Percentiles rank a stretch among this genome's conserved stretches.
Conservation (phyloP, 2,113 vertebrate species). For the Galemys pyrenaicus region DNA sequence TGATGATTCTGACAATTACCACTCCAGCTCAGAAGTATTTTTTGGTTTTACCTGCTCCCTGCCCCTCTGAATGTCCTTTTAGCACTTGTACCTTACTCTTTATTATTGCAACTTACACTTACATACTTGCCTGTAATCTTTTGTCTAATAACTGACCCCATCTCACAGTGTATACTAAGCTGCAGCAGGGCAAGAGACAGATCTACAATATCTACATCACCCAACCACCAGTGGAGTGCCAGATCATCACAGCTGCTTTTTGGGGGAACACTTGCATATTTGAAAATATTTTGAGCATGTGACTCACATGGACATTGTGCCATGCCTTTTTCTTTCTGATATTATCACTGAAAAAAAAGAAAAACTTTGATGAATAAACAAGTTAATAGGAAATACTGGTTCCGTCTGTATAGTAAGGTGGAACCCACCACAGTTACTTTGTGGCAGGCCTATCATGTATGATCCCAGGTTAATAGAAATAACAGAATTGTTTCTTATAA, state of each 20-base stretch:
- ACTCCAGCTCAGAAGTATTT: neutral
- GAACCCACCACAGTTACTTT: neutral
- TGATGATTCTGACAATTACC: neutral
- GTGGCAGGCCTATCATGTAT: neutral
- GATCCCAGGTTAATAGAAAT: neutral
- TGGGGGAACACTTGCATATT: neutral
- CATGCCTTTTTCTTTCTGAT: neutral
- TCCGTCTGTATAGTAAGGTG: neutral
- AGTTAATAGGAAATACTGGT: neutral
- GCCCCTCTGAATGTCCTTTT: neutral
- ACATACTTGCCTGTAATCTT: constrained; percentile 12
- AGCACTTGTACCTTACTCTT: neutral
- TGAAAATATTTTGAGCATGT: neutral
- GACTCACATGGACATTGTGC: neutral
- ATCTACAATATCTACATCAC: neutral
- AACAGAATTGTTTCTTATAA: neutral
- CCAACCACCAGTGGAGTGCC: neutral
- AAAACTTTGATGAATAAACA: neutral
- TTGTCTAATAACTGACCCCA: neutral
- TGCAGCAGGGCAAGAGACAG: neutral
- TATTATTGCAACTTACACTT: constrained; percentile 30
- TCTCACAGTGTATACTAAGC: neutral
- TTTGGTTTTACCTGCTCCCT: neutral
- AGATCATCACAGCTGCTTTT: neutral
- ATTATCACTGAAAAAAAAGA: neutral